Evolutionary conservation across 1,140 invertebrate genomes (phyloP).

Genomic region (Diuraphis noxia): DNA sequence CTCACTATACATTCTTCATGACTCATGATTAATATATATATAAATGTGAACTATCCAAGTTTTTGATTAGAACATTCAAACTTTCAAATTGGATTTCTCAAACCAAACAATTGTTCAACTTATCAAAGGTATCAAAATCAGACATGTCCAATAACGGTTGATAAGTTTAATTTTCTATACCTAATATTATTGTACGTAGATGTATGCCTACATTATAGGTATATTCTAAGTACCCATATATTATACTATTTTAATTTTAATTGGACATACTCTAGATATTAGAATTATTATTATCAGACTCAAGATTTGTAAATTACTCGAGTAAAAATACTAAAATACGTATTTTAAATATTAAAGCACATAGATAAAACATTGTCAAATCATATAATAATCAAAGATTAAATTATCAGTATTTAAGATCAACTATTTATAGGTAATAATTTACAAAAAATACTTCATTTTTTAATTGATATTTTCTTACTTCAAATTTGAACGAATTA

Average conservation of each 20-base stretch:
- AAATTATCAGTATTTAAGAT: too few relatives aligned
- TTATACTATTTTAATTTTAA: neutral
- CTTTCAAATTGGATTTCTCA: neutral
- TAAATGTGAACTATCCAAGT: neutral
- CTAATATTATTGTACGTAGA: neutral
- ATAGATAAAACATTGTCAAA: too few relatives aligned
- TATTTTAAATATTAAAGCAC: too few relatives aligned
- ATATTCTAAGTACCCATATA: neutral
- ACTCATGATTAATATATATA: neutral
- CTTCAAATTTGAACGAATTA: too few relatives aligned
- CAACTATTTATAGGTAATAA: too few relatives aligned
- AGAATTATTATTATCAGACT: too few relatives aligned
- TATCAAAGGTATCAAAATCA: constrained; percentile 4
- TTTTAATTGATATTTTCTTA: too few relatives aligned
- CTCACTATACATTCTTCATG: neutral
- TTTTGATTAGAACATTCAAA: neutral
- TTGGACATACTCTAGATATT: neutral
- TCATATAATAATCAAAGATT: too few relatives aligned
- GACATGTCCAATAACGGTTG: neutral
- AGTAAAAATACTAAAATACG: too few relatives aligned
- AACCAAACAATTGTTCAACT: neutral
- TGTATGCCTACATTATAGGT: neutral
- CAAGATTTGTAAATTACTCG: too few relatives aligned
- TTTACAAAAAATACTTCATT: too few relatives aligned
- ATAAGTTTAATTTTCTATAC: neutral